phyloP scores from a whole-genome alignment of 2,113 vertebrate genomes.

The Gobiocypris rarus region DNA sequence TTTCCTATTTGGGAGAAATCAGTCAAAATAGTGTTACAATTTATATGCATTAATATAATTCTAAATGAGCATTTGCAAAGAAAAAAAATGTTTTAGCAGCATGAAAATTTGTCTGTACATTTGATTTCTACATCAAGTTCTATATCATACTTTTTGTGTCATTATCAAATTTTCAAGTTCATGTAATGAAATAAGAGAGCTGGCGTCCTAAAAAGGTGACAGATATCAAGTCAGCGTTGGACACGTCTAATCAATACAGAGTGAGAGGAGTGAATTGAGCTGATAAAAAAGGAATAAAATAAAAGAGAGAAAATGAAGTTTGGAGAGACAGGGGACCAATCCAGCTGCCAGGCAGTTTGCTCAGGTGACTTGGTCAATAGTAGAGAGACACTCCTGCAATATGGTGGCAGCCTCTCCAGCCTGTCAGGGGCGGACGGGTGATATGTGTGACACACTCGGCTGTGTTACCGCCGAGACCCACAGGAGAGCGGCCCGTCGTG shows the following conservation, averaged over 20 bases:
- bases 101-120: not conserved
- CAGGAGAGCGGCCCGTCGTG: conserved; percentile 64
- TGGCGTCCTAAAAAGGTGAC: conserved; percentile 51
- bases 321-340: conserved; percentile 60
- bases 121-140: not conserved
- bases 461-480: conserved; percentile 68
- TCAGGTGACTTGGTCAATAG: conserved; percentile 56
- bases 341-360: conserved; percentile 52
- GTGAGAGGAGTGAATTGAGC: conserved; percentile 40
- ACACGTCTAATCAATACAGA: conserved; percentile 58
- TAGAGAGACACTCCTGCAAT: conserved; percentile 60
- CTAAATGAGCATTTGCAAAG: not conserved
- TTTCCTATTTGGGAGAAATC: not conserved
- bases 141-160: not conserved
- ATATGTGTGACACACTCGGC: conserved; percentile 66
- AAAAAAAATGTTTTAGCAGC: not conserved
- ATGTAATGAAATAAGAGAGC: conserved; percentile 47
- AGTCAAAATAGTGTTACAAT: not conserved
- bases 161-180: conserved; percentile 10
- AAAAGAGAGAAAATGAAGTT: conserved; percentile 54
- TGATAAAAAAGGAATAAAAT: conserved; percentile 53
- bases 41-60: not conserved
- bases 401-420: conserved; percentile 40
- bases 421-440: conserved; percentile 49
- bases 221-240: conserved; percentile 23